A percentile compares a stretch with the other conserved stretches of the same genome.
Evolutionary conservation across 2,797 vertebrate species (phyloP).

Genomic region (Ispidina lecontei): DNA sequence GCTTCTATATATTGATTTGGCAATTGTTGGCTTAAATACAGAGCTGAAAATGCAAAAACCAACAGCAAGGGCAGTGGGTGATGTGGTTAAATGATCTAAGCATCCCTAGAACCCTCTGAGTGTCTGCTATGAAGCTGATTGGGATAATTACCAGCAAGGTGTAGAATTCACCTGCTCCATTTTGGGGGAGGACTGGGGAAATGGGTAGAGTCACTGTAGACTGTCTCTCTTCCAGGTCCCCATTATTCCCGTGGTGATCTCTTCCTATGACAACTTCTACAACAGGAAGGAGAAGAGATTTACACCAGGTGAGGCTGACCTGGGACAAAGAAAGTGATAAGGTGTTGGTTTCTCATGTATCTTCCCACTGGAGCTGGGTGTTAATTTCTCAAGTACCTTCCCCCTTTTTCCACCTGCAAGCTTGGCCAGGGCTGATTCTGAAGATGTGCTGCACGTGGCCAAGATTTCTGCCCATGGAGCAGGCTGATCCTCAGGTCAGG

Average conservation of each 20-base stretch:
- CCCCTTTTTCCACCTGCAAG: not conserved
- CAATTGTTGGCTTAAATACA: not conserved
- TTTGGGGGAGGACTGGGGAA: not conserved
- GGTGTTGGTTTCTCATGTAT: not conserved
- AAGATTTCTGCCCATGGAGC: not conserved
- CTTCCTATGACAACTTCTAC: conserved; percentile 54
- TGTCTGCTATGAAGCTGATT: not conserved
- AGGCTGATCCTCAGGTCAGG: not conserved
- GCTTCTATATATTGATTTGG: not conserved
- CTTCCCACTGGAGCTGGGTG: too few species aligned
- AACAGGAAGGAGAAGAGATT: conserved; percentile 45
- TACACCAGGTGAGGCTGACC: conserved; percentile 34
- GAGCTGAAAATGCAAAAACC: not conserved
- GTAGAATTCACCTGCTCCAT: not conserved
- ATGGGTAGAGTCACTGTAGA: not conserved
- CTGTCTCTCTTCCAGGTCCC: conserved; percentile 34
- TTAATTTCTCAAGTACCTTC: not conserved
- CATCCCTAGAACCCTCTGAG: not conserved
- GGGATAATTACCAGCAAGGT: not conserved
- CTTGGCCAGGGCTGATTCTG: not conserved
- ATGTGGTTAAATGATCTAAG: not conserved
- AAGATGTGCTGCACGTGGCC: not conserved
- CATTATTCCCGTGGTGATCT: conserved; percentile 60
- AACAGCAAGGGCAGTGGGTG: not conserved
- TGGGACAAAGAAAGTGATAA: not conserved